Percentiles rank a stretch among this genome's conserved stretches.
These are phyloP conservation scores for Pedetes capensis DNA, from an alignment of 2,113 vertebrate species.

Conservation along the genomic window DNA sequence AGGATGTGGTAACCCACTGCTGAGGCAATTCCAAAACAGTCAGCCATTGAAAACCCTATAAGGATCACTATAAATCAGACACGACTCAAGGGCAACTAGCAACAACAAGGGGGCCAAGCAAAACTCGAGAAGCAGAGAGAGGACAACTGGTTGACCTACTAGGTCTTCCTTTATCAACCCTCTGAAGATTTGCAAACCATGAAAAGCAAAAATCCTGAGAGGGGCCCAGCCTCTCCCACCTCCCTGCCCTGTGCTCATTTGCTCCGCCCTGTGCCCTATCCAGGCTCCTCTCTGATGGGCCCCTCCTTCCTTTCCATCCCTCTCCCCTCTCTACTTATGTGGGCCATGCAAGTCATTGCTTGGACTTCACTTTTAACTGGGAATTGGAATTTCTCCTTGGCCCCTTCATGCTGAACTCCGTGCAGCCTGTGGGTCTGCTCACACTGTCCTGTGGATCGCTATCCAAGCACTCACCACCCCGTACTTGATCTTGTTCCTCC, in stretches of 20 bases:
- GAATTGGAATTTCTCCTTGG: neutral
- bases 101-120: neutral
- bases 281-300: neutral
- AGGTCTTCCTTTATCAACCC: neutral
- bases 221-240: fast-evolving
- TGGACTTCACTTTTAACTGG: neutral
- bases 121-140: neutral
- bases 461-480: fast-evolving
- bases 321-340: no score
- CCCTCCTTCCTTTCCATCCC: fast-evolving
- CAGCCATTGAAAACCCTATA: no score
- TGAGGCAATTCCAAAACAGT: no score
- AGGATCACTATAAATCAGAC: no score
- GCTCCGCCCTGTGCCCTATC: neutral
- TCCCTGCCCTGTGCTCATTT: fast-evolving
- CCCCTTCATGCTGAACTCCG: neutral
- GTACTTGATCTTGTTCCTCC: neutral
- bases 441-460: fast-evolving
- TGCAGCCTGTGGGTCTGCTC: neutral
- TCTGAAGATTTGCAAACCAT: neutral
- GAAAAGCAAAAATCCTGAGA: neutral
- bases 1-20: no score
- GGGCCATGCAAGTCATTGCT: fast-evolving
- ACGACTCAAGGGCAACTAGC: no score
- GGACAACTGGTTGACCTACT: neutral